Conservation (phyloP, 2,888 invertebrate species). For the Cantharis nigra region DNA sequence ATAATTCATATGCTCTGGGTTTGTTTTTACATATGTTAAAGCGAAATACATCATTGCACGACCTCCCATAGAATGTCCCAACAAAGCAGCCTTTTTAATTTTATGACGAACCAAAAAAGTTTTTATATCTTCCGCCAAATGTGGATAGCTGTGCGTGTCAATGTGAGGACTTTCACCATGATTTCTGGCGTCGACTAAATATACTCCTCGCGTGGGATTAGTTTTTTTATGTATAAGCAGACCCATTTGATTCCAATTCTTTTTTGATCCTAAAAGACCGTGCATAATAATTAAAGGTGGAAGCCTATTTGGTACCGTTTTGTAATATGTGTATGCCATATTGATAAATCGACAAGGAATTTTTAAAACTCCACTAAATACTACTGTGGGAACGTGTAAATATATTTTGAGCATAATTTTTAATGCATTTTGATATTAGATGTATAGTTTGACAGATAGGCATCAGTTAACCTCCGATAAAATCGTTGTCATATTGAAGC, state of each 20-base stretch:
- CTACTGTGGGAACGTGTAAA: neutral
- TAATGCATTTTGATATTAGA: neutral
- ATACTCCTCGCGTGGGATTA: conserved; percentile 69
- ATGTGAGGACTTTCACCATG: conserved; percentile 93
- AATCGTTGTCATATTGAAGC: neutral
- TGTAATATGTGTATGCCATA: conserved; percentile 71
- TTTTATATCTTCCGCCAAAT: conserved; percentile 75
- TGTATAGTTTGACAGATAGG: neutral
- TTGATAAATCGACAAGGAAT: conserved; percentile 60
- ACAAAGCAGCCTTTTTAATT: conserved; percentile 67
- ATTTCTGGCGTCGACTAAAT: conserved; percentile 88
- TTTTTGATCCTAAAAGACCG: conserved; percentile 85
- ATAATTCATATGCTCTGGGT: neutral
- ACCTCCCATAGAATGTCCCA: conserved; percentile 98
- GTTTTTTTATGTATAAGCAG: conserved; percentile 70
- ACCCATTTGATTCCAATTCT: conserved; percentile 84
- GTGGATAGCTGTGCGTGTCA: conserved; percentile 70
- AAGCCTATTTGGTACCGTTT: conserved; percentile 39
- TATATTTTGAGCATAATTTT: neutral
- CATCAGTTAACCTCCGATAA: neutral
- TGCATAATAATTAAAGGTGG: conserved; percentile 84
- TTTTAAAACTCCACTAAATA: neutral
- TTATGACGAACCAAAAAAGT: conserved; percentile 67
- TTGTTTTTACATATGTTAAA: conserved; percentile 64
- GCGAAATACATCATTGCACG: conserved; percentile 85